Evolutionary conservation across 2,797 vertebrate species (phyloP), one percentile per base, ranked within the genome.

Genomic region (Silurus aristotelis): DNA sequence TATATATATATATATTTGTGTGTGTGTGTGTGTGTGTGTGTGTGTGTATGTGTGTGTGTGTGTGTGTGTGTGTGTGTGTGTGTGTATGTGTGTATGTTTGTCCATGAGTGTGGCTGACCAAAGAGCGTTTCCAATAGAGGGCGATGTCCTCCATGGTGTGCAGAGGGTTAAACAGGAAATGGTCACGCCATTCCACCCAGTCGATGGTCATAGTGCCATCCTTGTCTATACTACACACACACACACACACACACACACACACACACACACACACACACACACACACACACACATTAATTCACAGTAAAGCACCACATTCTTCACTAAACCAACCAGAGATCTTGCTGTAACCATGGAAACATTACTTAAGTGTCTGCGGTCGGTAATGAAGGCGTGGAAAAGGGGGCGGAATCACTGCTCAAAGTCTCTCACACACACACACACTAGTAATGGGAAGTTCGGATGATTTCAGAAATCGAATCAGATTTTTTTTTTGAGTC

Each of bases 141-240:
- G 97, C 94, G 68, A 98, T 93, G 0, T 97, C 96, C 87, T 97
- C 95, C 92, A 98, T 95, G 66, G 96, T 97, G 67, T 94, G 93
- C 84, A 97, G 89, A 0, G 96, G 95, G 84, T 96, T 97, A 80
- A 98, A 94, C 83, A 97, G 94, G 92, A 97, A 98, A 91, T 97
- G 95, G 88, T 98, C 97, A 1, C 97, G 93, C 97, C 97, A 98
- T 90, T 98, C 97, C 22, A 92, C 90, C 97, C 97, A 98, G 92
- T 98, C 94, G 17, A 98, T 95, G 78, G 96, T 97, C 96, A 97
- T 96, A 17, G 95, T 97, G 19, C 95, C 96, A 0, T 98, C 96
- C 2, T 93, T 96, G 87, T 98, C 97, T 91, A 98, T 98, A 88
- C 97, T 98, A 64, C 6, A 46, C 4, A 67, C 27, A 76, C 46